Percentiles rank a stretch among this genome's conserved stretches.
phyloP scores from a whole-genome alignment of 2,888 invertebrate genomes.

The Dascillus cervinus region DNA sequence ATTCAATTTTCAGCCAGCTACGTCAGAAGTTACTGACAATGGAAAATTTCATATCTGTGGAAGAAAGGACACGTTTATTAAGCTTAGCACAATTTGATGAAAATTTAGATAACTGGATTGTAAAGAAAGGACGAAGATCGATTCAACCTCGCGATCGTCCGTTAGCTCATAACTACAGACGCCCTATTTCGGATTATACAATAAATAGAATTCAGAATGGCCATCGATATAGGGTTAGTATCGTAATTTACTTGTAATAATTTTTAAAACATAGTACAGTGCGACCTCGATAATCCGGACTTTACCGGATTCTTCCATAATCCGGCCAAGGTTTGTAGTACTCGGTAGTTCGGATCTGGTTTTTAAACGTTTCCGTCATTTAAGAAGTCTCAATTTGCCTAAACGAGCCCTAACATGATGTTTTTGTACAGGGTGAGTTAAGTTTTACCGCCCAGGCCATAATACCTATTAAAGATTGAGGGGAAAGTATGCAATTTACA shows the following conservation, averaged over 20 bases:
- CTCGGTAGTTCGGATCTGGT: too few relatives aligned
- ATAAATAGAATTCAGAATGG: conserved; percentile 24
- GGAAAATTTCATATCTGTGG: conserved; percentile 83
- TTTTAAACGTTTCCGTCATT: too few relatives aligned
- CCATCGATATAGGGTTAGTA: conserved; percentile 33
- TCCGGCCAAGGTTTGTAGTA: too few relatives aligned
- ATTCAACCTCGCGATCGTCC: conserved; percentile 33
- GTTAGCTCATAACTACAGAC: conserved; percentile 35
- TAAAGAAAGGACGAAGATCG: conserved; percentile 33
- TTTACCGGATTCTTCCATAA: too few relatives aligned
- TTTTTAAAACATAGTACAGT: background rate
- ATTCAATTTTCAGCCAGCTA: conserved; percentile 68
- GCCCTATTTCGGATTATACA: conserved; percentile 38
- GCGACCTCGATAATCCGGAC: too few relatives aligned
- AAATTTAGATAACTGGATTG: conserved; percentile 68
- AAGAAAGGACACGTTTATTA: conserved; percentile 67
- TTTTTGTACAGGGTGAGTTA: too few relatives aligned
- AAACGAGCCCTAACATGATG: too few relatives aligned
- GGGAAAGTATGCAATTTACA: too few relatives aligned
- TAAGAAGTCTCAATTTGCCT: too few relatives aligned
- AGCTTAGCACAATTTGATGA: conserved; percentile 73
- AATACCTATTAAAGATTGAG: too few relatives aligned
- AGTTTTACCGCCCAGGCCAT: too few relatives aligned
- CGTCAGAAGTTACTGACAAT: conserved; percentile 83
- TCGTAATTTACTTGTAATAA: conserved; percentile 1